Conservation (phyloP, 1,140 invertebrate genomes). For the Calliopsis andreniformis region DNA sequence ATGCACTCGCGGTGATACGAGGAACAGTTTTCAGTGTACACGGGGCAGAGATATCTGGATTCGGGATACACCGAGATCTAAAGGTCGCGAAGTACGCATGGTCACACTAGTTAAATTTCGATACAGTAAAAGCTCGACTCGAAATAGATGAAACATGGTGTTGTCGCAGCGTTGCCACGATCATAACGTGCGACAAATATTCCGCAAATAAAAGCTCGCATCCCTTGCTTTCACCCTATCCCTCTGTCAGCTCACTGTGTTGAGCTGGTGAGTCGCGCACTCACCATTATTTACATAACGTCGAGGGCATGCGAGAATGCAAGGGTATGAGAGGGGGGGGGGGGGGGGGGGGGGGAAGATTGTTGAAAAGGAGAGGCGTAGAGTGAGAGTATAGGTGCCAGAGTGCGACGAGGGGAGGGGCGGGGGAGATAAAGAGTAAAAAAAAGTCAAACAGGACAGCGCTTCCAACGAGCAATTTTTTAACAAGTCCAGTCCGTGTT, state of each 20-base stretch:
- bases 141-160: constrained; percentile 69
- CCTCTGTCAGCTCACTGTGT: constrained; percentile 17
- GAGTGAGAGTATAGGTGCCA: too few species aligned
- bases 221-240: constrained; percentile 16
- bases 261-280: constrained; percentile 32
- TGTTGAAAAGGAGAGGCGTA: too few species aligned
- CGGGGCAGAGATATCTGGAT: constrained; percentile 25
- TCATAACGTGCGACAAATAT: constrained; percentile 70
- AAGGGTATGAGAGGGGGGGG: constrained; percentile 6
- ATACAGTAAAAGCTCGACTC: constrained; percentile 52
- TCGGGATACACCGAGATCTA: constrained; percentile 1
- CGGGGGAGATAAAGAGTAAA: neutral
- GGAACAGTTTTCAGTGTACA: constrained; percentile 45
- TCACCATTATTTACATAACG: constrained; percentile 63
- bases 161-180: constrained; percentile 56
- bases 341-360: neutral
- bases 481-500: constrained; percentile 53
- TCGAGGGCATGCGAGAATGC: constrained; percentile 54
- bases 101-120: constrained; percentile 64
- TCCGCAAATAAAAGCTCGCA: constrained; percentile 74
- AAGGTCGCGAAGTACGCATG: constrained; percentile 22
- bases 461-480: constrained; percentile 47
- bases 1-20: neutral
- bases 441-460: constrained; percentile 42
- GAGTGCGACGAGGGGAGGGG: too few species aligned